Percentiles rank a stretch among this genome's conserved stretches.
These are phyloP conservation scores for Criorhina ranunculi DNA, from an alignment of 2,888 invertebrate genomes.

Conservation along the genomic window DNA sequence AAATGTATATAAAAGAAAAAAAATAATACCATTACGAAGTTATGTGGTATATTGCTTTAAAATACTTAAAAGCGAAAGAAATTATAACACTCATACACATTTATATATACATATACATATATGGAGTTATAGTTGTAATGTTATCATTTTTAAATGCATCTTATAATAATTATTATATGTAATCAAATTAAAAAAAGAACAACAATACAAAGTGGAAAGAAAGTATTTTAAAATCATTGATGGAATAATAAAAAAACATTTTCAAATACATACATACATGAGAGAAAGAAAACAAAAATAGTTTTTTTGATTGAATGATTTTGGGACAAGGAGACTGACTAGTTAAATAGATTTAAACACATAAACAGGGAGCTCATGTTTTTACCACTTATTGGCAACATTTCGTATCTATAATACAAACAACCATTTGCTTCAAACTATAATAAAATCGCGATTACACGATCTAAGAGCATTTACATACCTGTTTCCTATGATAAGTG, in stretches of 20 bases:
- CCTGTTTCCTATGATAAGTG: too few relatives aligned
- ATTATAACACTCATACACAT: conserved; percentile 55
- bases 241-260: conserved; percentile 57
- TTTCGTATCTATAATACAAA: too few relatives aligned
- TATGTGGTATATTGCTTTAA: conserved; percentile 13
- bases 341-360: conserved; percentile 5
- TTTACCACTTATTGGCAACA: too few relatives aligned
- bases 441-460: too few relatives aligned
- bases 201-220: conserved; percentile 48
- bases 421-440: too few relatives aligned
- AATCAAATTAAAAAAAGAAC: conserved; percentile 34
- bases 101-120: conserved; percentile 47
- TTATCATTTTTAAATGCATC: conserved; percentile 49
- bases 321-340: conserved; percentile 35
- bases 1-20: conserved; percentile 26
- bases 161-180: conserved; percentile 61
- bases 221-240: conserved; percentile 74
- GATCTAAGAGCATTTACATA: too few relatives aligned
- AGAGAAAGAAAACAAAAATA: conserved; percentile 47
- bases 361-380: too few relatives aligned
- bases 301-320: conserved; percentile 57
- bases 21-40: conserved; percentile 5
- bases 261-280: conserved; percentile 62
- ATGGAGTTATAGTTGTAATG: conserved; percentile 67
- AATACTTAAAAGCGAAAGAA: conserved; percentile 30